Evolutionary conservation across 1,140 invertebrate species (phyloP).

Genomic region (Sesamia nonagrioides): DNA sequence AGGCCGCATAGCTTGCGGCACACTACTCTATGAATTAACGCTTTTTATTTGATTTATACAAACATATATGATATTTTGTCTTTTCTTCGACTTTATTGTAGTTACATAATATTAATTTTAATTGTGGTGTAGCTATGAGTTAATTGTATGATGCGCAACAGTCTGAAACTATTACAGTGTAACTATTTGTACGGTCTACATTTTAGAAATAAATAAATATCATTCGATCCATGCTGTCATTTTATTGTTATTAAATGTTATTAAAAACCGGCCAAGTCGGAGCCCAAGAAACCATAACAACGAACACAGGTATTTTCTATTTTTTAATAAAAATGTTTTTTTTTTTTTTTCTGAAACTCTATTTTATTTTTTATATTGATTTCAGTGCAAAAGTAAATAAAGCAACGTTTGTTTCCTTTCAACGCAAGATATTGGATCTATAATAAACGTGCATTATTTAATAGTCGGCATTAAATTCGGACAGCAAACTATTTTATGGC

Average conservation of each 20-base stretch:
- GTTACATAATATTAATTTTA: no score
- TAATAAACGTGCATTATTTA: not conserved
- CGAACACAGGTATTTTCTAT: not conserved
- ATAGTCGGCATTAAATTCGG: not conserved
- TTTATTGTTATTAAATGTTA: not conserved
- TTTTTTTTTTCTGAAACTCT: no score
- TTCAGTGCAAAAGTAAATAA: not conserved
- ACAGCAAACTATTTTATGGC: conserved; percentile 16
- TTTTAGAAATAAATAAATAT: no score
- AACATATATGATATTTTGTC: no score
- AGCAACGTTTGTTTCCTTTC: not conserved
- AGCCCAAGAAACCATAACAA: not conserved
- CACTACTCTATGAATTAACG: not conserved
- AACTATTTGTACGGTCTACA: no score
- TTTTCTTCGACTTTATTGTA: not conserved
- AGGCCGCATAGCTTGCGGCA: not conserved
- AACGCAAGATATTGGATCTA: not conserved
- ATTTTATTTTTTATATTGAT: no score
- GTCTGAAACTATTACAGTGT: no score
- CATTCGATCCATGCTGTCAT: not conserved
- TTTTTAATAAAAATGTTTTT: no score
- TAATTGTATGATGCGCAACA: no score
- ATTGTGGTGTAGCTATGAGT: no score
- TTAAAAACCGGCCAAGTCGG: no score
- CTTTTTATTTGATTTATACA: not conserved